Base-by-base conservation (phyloP, 2,113 vertebrate species). In the Salvelinus fontinalis region DNA sequence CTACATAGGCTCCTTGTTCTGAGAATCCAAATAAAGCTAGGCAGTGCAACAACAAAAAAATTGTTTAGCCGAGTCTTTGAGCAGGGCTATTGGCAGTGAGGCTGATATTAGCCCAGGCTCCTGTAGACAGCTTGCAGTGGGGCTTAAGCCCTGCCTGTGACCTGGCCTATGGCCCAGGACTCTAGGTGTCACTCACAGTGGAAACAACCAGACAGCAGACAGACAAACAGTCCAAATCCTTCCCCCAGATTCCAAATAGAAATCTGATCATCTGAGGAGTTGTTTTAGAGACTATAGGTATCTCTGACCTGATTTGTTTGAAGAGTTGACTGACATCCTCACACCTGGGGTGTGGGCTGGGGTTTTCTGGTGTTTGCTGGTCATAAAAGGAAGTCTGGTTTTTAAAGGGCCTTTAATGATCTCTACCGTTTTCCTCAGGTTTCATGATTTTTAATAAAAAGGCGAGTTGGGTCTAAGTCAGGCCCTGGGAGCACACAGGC, bases 241-340 rank as follows among this genome's bases (percentile, higher is more conserved):
- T 72, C 76, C 76, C 70, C 76, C 84, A 34, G 31, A 34, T n/a
- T n/a, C n/a, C n/a, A n/a, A n/a, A n/a, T 91, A 81, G 80, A 84
- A 86, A 85, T 11, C 39, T 85, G 84, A 88, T 90, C 79, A 88
- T 73, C 73, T 60, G 82, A 75, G 86, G 83, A 85, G 87, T 88
- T 90, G 31, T 34, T 34, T 34, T 34, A 34, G 31, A 34, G 31
- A 34, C 31, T 31, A 31, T 1, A 31, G 31, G 1, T 31, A 31
- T 31, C 31, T 31, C 67, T 66, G 74, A 75, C 79, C 75, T 73
- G 83, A 87, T 89, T 86, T 70, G 83, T 89, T 89, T 88, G 85
- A 88, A 86, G 78, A 74, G 26, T 80, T 73, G 83, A 86, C 80
- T 83, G 87, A 44, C 86, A 88, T 81, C 73, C 16, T 5, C 51